Evolutionary conservation across 2,888 invertebrate species (phyloP).

Genomic region (Pegoplata infirma): DNA sequence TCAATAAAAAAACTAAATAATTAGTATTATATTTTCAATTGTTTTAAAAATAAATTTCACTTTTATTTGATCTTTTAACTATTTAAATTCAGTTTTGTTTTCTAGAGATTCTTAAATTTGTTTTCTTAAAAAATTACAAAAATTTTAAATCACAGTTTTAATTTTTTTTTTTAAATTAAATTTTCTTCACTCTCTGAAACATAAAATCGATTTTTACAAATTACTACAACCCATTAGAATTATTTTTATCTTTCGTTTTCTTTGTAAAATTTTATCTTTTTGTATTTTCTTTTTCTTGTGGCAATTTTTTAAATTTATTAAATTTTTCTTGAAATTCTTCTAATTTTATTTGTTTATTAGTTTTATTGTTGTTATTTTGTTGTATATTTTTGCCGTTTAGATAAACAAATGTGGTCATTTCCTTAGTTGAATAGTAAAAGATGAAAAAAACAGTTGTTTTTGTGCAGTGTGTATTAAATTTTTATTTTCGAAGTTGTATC

Average conservation of each 20-base stretch:
- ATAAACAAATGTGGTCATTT: conserved; percentile 48
- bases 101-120: neutral
- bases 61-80: neutral
- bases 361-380: conserved; percentile 11
- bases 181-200: conserved; percentile 23
- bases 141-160: conserved; percentile 48
- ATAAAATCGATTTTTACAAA: conserved; percentile 55
- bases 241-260: neutral
- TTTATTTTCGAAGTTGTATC: conserved; percentile 44
- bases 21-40: too few relatives aligned
- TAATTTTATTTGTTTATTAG: conserved; percentile 33
- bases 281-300: conserved; percentile 14
- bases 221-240: conserved; percentile 27
- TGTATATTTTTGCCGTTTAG: conserved; percentile 3
- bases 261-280: conserved; percentile 10
- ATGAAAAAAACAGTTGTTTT: conserved; percentile 7
- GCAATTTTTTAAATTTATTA: conserved; percentile 7
- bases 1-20: conserved; percentile 24
- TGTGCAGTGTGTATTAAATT: conserved; percentile 8
- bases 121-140: conserved; percentile 14
- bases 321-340: conserved; percentile 24
- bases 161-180: neutral
- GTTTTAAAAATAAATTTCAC: neutral
- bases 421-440: conserved; percentile 25
- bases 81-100: neutral